Base-by-base conservation (phyloP, 2,888 invertebrate genomes). In the Galeopsomyia nigrocyanea region DNA sequence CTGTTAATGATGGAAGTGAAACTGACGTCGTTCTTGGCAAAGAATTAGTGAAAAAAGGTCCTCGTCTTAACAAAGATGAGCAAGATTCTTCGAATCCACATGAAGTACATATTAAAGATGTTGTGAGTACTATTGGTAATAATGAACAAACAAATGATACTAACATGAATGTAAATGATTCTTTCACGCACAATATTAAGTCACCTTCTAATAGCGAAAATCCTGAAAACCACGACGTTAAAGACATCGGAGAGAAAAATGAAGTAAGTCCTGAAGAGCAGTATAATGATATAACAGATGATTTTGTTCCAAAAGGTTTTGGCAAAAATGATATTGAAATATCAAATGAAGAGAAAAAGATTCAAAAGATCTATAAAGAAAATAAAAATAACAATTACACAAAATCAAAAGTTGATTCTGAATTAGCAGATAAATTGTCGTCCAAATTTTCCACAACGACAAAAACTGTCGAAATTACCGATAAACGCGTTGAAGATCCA, bases 1-100 rank as follows among this genome's bases (percentile, higher is more conserved):
- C 72, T 10, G n/a, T n/a, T n/a, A 26, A 26, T 26, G 5, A 26
- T 26, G 26, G 5, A 26, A 26, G 26, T 26, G 26, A 76, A 13
- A 71, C 77, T 21, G 61, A 77, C 31, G 72, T 79, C 9, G 66
- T 13, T 82, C 91, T 89, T 76, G 82, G 83, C 31, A 82, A 82
- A 31, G 79, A 81, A 60, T 78, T 75, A 62, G 78, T 82, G 13
- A 83, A 82, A 49, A 87, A 87, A 76, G 84, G 87, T 1, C 88
- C 88, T 7, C 84, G 88, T 68, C 80, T 89, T 62, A 89, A 89
- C 78, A 87, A 88, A 75, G 88, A 89, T 77, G 88, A 89, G 79
- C 86, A 87, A 77, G 86, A 88, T 75, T 83, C 82, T 50, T 88
- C 87, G 9, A 90, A 89, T 83, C 89, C 89, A 1, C 82, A 86